Conservation (phyloP, 2,797 vertebrate genomes). For the Masticophis lateralis region DNA sequence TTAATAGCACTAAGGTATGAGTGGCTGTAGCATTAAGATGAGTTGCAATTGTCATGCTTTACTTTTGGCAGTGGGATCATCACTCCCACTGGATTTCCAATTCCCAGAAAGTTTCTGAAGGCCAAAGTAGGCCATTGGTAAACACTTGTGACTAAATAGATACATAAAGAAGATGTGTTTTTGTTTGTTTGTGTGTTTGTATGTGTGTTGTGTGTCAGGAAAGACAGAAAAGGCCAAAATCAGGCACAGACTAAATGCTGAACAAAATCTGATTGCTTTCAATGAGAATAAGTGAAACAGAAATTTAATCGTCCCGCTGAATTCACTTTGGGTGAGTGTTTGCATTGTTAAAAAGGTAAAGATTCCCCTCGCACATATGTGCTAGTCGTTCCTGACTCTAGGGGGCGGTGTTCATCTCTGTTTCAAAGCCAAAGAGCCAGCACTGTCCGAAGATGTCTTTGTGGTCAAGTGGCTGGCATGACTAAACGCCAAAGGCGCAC, state of each 20-base stretch:
- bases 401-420: too few species aligned
- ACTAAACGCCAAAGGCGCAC: too few species aligned
- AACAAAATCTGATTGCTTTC: background rate
- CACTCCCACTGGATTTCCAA: conserved; percentile 69
- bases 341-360: background rate
- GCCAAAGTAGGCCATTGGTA: conserved; percentile 78
- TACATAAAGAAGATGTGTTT: background rate
- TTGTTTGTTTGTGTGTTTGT: background rate
- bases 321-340: background rate
- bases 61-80: conserved; percentile 66
- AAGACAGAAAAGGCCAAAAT: conserved; percentile 11
- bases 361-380: too few species aligned
- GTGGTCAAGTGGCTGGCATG: too few species aligned
- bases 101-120: conserved; percentile 66
- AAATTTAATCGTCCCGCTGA: background rate
- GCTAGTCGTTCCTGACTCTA: too few species aligned
- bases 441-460: too few species aligned
- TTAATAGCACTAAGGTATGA: conserved; percentile 48
- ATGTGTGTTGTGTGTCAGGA: conserved; percentile 12
- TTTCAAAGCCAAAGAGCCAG: too few species aligned
- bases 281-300: background rate
- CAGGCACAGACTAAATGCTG: background rate
- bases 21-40: conserved; percentile 41
- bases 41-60: conserved; percentile 63
- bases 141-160: conserved; percentile 64